Base-by-base conservation (phyloP, 1,140 invertebrate genomes). In the Pseudomyrmex cubaensis region DNA sequence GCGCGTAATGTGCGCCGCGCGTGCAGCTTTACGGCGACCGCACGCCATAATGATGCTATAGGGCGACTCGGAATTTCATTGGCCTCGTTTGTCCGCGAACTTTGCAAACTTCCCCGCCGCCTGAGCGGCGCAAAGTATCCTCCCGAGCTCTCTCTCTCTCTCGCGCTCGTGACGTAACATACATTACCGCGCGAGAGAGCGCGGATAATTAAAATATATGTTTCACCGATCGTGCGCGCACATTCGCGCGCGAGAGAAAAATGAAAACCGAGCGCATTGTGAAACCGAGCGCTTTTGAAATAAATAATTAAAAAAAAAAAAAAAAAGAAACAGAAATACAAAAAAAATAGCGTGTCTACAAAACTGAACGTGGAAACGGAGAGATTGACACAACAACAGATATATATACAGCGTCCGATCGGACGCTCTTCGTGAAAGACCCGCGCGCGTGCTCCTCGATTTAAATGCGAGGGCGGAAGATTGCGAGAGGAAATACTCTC, bases 21-120 rank as follows among this genome's bases (percentile, higher is more conserved):
- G 76, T 56, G 62, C 35, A 70, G 59, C 66, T 80, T 80, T 70
- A 59, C 7, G 66, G 66, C 35, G 10, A 70, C 64, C 54, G 52
- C 76, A 59, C 64, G 35, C 62, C 72, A 22, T 10, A 17, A 9
- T 56, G 76, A 70, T 78, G 57, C 76, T 35, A 67, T 15, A 44
- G 17, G 2, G 75, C 76, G 20, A 78, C 76, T 78, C 54, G 15
- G 64, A 57, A 70, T 78, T 78, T 44, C 76, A 80, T 80, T 80
- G 66, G 54, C 76, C 76, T 80, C 66, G 70, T 80, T 70, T 46
- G 20, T 44, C 44, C 54, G 62, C 35, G 54, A 72, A 80, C 76
- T 80, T 80, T 50, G 52, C 44, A 1, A 70, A 80, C 66, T 70
- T 59, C 9, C 20, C 52, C 64, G 35, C 35, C 35, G 35, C 35